phyloP scores from a whole-genome alignment of 1,140 invertebrate genomes.

The Zeugodacus cucurbitae region DNA sequence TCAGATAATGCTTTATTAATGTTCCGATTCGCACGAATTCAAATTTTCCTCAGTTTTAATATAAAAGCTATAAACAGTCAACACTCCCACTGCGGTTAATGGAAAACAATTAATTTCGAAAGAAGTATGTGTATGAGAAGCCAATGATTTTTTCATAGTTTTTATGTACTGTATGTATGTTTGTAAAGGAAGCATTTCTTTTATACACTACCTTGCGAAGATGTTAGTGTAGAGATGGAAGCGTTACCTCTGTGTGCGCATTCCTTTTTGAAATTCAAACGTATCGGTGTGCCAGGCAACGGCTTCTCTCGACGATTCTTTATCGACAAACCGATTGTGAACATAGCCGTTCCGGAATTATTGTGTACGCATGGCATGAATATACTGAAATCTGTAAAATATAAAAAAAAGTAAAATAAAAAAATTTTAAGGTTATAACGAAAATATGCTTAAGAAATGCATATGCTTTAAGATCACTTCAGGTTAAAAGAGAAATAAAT shows the following conservation, averaged over 20 bases:
- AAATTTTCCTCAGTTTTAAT: too few species aligned
- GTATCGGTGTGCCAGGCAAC: conserved; percentile 88
- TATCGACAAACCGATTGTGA: conserved; percentile 89
- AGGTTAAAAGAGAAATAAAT: too few species aligned
- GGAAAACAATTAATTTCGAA: conserved; percentile 1
- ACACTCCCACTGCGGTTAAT: background rate
- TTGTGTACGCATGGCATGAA: conserved; percentile 90
- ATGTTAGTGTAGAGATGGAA: conserved; percentile 66
- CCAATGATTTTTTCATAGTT: conserved; percentile 23
- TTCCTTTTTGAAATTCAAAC: conserved; percentile 91
- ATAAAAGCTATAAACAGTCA: too few species aligned
- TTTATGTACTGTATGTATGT: background rate
- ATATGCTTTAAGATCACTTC: too few species aligned
- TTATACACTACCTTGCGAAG: conserved; percentile 67
- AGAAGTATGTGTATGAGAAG: conserved; percentile 17
- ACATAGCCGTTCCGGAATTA: conserved; percentile 86
- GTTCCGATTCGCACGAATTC: too few species aligned
- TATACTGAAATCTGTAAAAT: conserved; percentile 85
- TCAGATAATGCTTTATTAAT: too few species aligned
- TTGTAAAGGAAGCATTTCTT: conserved; percentile 43
- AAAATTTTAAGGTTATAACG: too few species aligned
- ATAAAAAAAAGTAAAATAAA: background rate
- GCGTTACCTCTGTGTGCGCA: conserved; percentile 86
- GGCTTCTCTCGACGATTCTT: conserved; percentile 80
- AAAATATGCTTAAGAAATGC: too few species aligned